Percentiles rank a stretch among this genome's conserved stretches.
These are phyloP conservation scores for Isichthys henryi DNA, from an alignment of 2,113 vertebrate genomes.

Conservation along the genomic window DNA sequence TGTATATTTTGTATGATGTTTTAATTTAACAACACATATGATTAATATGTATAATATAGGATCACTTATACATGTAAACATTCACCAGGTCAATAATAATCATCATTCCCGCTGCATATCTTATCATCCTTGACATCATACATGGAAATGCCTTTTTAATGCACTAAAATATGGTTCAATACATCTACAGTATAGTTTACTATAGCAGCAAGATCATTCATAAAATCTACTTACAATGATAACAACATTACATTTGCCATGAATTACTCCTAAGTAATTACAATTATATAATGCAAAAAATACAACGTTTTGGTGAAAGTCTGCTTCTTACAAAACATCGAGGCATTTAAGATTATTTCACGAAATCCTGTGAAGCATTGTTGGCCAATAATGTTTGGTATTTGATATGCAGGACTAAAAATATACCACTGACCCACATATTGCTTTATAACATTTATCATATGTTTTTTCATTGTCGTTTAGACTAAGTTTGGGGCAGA, in stretches of 20 bases:
- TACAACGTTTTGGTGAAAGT: neutral
- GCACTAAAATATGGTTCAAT: neutral
- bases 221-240: neutral
- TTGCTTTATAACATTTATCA: neutral
- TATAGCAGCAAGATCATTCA: neutral
- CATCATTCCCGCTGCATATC: neutral
- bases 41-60: neutral
- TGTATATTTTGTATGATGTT: neutral
- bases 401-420: neutral
- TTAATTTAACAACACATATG: neutral
- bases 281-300: neutral
- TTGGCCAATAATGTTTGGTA: neutral
- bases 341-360: neutral
- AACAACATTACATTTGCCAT: neutral
- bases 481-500: neutral
- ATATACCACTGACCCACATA: neutral
- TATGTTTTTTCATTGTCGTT: neutral
- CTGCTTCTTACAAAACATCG: neutral
- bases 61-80: neutral
- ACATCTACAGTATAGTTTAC: neutral
- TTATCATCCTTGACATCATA: neutral
- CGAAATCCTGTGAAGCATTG: neutral
- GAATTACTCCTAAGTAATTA: neutral
- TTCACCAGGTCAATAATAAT: neutral
- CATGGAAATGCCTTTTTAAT: neutral